phyloP scores from a whole-genome alignment of 2,113 vertebrate species.

The Caranx melampygus region DNA sequence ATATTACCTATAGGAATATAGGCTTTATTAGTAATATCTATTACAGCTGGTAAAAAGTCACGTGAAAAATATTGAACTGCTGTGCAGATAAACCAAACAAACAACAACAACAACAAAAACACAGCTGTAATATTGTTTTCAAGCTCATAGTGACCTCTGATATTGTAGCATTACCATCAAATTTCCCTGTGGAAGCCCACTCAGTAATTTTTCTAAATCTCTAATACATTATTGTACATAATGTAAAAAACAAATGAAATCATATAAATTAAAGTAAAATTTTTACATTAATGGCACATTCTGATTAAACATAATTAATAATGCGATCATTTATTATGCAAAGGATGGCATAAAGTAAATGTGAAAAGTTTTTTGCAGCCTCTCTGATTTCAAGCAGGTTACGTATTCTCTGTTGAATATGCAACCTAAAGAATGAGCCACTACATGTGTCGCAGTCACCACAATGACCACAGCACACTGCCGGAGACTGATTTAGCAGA shows the following conservation, averaged over 20 bases:
- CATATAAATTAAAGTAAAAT: too few relatives aligned
- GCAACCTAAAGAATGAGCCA: not conserved
- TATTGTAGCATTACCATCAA: too few relatives aligned
- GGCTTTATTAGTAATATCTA: not conserved
- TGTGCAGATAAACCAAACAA: not conserved
- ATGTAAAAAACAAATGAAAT: not conserved
- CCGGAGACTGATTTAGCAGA: conserved; percentile 29
- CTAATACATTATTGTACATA: too few relatives aligned
- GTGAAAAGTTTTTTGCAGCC: too few relatives aligned
- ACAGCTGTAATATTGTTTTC: too few relatives aligned
- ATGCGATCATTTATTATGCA: not conserved
- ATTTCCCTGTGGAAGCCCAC: too few relatives aligned
- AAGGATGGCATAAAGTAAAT: not conserved
- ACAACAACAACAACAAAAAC: too few relatives aligned
- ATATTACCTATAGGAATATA: not conserved
- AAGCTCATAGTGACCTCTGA: too few relatives aligned
- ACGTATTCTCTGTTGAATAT: not conserved
- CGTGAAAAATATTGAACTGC: not conserved
- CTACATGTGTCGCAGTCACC: conserved; percentile 16
- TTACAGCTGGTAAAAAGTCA: not conserved
- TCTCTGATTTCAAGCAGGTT: conserved; percentile 14
- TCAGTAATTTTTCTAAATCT: too few relatives aligned
- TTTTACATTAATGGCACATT: not conserved
- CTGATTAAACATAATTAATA: not conserved
- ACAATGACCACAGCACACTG: conserved; percentile 32